A percentile compares a stretch with the other conserved stretches of the same genome.
Evolutionary conservation across 1,140 invertebrate species (phyloP).

Genomic region (Probaryconus sp.): DNA sequence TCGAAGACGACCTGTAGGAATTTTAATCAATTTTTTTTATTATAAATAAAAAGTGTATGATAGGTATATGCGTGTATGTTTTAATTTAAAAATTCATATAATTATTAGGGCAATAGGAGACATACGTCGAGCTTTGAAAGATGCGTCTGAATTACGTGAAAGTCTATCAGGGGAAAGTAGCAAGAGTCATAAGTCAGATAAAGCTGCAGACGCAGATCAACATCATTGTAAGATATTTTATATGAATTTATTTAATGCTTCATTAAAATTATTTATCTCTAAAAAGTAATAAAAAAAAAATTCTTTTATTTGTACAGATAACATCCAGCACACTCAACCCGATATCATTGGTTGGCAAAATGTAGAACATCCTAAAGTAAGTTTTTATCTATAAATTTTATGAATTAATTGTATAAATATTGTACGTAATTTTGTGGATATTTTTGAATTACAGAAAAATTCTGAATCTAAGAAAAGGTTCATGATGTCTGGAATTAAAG

Average conservation of each 20-base stretch:
- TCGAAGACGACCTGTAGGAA: constrained; percentile 68
- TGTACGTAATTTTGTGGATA: too few species aligned
- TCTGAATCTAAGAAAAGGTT: constrained; percentile 66
- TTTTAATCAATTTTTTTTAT: neutral
- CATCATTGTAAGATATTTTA: constrained; percentile 56
- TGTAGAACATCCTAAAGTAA: constrained; percentile 40
- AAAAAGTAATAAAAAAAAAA: too few species aligned
- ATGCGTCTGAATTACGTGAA: constrained; percentile 65
- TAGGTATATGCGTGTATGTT: too few species aligned
- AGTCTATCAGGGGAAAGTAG: constrained; percentile 61
- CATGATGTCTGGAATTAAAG: constrained; percentile 74
- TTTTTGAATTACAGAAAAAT: constrained; percentile 24
- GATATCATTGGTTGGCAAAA: constrained; percentile 80
- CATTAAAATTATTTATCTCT: too few species aligned
- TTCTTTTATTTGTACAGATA: constrained; percentile 47
- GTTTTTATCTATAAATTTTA: too few species aligned
- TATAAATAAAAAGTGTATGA: too few species aligned
- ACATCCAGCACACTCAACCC: constrained; percentile 75
- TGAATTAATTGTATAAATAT: too few species aligned
- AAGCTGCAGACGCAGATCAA: constrained; percentile 52
- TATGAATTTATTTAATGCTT: constrained; percentile 1
- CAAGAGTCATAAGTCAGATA: constrained; percentile 20
- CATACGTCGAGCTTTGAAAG: constrained; percentile 67
- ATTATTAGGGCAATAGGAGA: constrained; percentile 67
- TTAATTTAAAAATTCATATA: constrained; percentile 17